Conservation (phyloP, 2,113 vertebrate genomes). For the Sphaerodactylus townsendi region DNA sequence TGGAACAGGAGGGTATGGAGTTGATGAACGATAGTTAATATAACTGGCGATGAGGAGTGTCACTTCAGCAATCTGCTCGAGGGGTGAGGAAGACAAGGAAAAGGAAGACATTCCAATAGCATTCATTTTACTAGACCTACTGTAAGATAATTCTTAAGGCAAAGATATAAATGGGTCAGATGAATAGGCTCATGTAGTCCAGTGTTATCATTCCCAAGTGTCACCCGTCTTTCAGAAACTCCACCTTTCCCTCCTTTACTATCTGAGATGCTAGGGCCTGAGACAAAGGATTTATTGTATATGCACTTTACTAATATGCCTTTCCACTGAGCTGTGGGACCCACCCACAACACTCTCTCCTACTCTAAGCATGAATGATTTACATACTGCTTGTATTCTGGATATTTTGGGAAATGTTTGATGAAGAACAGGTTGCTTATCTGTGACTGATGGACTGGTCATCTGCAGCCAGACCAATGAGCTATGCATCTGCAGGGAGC, state of each 20-base stretch:
- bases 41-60: constrained; percentile 90
- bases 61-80: constrained; percentile 83
- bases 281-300: not conserved
- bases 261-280: not conserved
- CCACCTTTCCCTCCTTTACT: not conserved
- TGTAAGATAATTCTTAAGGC: not conserved
- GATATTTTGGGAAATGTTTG: not conserved
- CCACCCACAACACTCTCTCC: no score
- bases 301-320: not conserved
- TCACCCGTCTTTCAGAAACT: not conserved
- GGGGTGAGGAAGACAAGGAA: not conserved
- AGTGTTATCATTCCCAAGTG: not conserved
- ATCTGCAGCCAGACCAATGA: no score
- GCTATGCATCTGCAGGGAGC: no score
- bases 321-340: not conserved
- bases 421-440: constrained; percentile 14
- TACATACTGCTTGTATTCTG: not conserved
- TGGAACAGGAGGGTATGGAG: constrained; percentile 61
- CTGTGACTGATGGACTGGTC: no score
- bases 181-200: not conserved
- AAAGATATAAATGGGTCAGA: not conserved
- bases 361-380: not conserved
- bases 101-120: not conserved
- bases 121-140: not conserved
- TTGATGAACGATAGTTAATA: constrained; percentile 80